phyloP scores from a whole-genome alignment of 2,888 invertebrate species.

The Archaeoteleia sp. region DNA sequence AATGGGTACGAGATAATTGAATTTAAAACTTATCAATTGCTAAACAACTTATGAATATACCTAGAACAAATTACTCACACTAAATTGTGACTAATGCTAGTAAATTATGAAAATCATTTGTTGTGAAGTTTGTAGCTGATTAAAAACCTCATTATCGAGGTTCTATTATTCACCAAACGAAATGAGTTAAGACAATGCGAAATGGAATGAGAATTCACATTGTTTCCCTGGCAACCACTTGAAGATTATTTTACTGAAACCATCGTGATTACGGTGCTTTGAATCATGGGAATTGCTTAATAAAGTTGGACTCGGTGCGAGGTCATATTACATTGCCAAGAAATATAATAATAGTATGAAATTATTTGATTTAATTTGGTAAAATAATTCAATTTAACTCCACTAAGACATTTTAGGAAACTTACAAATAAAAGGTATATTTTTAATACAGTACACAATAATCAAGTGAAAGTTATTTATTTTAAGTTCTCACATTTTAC shows the following conservation, averaged over 20 bases:
- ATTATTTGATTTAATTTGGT: background rate
- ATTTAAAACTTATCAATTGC: slow-evolving; percentile 1
- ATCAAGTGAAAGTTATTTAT: too few relatives aligned
- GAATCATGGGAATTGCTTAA: slow-evolving; percentile 32
- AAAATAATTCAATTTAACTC: too few relatives aligned
- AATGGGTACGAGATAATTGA: background rate
- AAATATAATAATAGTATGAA: background rate
- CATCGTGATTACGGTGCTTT: slow-evolving; percentile 29
- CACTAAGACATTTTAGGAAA: too few relatives aligned
- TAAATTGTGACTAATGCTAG: slow-evolving; percentile 10
- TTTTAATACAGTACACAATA: too few relatives aligned
- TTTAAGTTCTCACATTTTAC: too few relatives aligned
- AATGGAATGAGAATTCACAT: slow-evolving; percentile 21
- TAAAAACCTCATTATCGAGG: slow-evolving; percentile 40
- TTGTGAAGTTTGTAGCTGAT: slow-evolving; percentile 33
- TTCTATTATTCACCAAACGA: slow-evolving; percentile 32
- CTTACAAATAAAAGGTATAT: too few relatives aligned
- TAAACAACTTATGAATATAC: background rate
- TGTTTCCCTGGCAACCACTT: slow-evolving; percentile 22
- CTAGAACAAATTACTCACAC: background rate
- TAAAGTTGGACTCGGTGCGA: slow-evolving; percentile 26
- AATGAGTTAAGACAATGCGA: slow-evolving; percentile 31
- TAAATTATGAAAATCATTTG: slow-evolving; percentile 25
- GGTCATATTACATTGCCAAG: slow-evolving; percentile 19
- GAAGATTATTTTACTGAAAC: slow-evolving; percentile 37